Evolutionary conservation across 2,113 vertebrate species (phyloP).

Genomic region (Circaetus gallicus): DNA sequence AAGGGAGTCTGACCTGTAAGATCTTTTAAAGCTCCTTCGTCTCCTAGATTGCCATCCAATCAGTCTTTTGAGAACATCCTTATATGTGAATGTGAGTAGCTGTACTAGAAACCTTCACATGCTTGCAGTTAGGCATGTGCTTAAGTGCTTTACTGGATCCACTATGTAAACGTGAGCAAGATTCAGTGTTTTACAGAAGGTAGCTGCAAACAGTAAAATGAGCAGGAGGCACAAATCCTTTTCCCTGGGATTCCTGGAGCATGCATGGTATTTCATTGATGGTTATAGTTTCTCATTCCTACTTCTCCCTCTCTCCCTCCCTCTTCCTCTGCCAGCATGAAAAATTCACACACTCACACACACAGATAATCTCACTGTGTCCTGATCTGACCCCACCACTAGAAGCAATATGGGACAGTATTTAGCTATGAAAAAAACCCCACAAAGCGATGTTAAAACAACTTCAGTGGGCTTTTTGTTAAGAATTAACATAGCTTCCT

Average conservation of each 20-base stretch:
- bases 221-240: neutral
- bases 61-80: neutral
- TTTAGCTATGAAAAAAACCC: neutral
- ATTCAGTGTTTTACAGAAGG: neutral
- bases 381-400: neutral
- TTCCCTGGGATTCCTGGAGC: neutral
- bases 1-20: neutral
- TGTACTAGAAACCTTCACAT: neutral
- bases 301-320: neutral
- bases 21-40: neutral
- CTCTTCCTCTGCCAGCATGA: constrained; percentile 8
- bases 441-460: neutral
- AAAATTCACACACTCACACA: constrained; percentile 1
- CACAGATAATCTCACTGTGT: neutral
- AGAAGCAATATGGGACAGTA: neutral
- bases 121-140: neutral
- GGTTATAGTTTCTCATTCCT: neutral
- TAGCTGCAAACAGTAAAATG: neutral
- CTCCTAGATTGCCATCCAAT: neutral
- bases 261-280: neutral
- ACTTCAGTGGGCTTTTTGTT: neutral
- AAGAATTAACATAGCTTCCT: neutral
- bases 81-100: neutral
- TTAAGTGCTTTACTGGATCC: neutral
- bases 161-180: neutral